These are phyloP conservation scores for Cnemophilus loriae DNA, from an alignment of 2,113 vertebrate species.

Conservation along the genomic window DNA sequence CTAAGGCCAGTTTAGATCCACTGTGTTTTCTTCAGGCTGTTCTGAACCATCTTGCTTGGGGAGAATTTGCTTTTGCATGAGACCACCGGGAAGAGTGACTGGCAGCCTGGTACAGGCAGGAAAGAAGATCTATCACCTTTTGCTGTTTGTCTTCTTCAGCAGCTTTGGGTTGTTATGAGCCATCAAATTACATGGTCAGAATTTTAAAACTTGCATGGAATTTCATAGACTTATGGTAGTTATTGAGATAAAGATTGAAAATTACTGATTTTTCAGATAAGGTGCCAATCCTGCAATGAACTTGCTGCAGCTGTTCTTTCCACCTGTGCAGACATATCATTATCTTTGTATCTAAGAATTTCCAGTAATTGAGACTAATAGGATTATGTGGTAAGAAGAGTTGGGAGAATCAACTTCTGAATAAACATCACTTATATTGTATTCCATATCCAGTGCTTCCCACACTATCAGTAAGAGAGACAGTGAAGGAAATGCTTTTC, in stretches of 20 bases:
- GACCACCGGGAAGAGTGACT: not conserved
- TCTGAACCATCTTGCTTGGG: not conserved
- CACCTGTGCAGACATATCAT: not conserved
- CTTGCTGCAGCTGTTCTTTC: not conserved
- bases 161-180: not conserved
- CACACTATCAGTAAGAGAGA: not conserved
- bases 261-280: not conserved
- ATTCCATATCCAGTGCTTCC: not conserved
- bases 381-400: not conserved
- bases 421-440: not conserved
- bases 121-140: not conserved
- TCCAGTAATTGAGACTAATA: not conserved
- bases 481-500: not conserved
- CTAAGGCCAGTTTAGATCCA: not conserved
- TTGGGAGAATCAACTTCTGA: not conserved
- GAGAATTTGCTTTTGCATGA: not conserved
- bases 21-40: not conserved
- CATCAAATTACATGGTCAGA: not conserved
- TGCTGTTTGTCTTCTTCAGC: not conserved
- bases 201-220: not conserved
- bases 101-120: not conserved
- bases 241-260: not conserved
- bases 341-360: not conserved
- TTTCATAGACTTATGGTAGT: not conserved
- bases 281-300: not conserved